A percentile compares a stretch with the other conserved stretches of the same genome.
Evolutionary conservation across 2,888 invertebrate genomes (phyloP).

Genomic region (Apoda limacodes): DNA sequence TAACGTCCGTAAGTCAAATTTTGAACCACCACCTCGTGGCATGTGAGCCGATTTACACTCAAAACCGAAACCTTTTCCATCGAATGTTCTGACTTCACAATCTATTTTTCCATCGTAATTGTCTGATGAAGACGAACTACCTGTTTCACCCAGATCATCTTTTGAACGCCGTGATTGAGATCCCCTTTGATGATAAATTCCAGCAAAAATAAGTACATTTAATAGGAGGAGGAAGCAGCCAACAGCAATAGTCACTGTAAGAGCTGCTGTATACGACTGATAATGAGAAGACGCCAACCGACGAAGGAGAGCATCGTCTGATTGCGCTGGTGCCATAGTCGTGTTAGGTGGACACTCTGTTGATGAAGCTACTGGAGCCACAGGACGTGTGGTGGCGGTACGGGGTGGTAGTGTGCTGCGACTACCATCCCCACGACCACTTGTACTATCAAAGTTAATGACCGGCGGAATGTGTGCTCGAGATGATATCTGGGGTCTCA

Average conservation of each 20-base stretch:
- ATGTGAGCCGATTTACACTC: constrained; percentile 70
- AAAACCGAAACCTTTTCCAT: constrained; percentile 66
- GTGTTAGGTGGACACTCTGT: constrained; percentile 81
- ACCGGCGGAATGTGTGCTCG: constrained; percentile 73
- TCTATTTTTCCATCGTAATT: constrained; percentile 71
- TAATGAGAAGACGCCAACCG: constrained; percentile 86
- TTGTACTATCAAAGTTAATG: constrained; percentile 39
- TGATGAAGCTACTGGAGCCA: constrained; percentile 62
- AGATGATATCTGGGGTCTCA: constrained; percentile 79
- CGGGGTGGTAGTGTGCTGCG: constrained; percentile 55
- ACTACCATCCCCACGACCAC: constrained; percentile 29
- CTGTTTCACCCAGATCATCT: constrained; percentile 80
- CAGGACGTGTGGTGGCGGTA: constrained; percentile 48
- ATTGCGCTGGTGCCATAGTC: constrained; percentile 50
- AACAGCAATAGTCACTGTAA: constrained; percentile 89
- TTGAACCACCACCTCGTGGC: constrained; percentile 52
- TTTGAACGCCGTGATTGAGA: constrained; percentile 78
- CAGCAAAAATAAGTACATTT: constrained; percentile 89
- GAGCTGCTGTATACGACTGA: constrained; percentile 89
- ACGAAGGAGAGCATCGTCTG: constrained; percentile 78
- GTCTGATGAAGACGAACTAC: constrained; percentile 76
- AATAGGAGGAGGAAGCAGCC: constrained; percentile 85
- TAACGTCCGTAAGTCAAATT: constrained; percentile 61
- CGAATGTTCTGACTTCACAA: constrained; percentile 63
- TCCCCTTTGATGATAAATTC: constrained; percentile 88